Evolutionary conservation across 2,113 vertebrate species (phyloP).

Genomic region (Cnemophilus loriae): DNA sequence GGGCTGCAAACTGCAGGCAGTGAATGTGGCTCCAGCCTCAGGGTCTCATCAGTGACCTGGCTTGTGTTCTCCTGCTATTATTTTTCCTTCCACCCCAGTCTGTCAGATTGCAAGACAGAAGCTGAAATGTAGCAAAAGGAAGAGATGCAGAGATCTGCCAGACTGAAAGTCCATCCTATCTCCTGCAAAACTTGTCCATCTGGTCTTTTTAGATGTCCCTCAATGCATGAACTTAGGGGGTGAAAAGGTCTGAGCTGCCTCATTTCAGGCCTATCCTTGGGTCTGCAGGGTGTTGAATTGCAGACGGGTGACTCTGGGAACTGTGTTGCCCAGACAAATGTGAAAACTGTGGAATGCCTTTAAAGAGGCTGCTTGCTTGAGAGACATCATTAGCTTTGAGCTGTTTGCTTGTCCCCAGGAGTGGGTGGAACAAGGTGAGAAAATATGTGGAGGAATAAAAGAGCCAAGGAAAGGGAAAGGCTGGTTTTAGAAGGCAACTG

Average conservation of each 20-base stretch:
- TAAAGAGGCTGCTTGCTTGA: background rate
- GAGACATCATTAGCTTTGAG: background rate
- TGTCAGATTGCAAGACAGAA: background rate
- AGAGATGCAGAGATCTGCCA: background rate
- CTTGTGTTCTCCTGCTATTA: background rate
- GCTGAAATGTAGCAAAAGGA: background rate
- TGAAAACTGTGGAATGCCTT: background rate
- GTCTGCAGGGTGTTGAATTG: background rate
- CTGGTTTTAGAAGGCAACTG: background rate
- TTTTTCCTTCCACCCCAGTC: background rate
- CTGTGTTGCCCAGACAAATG: background rate
- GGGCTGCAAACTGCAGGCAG: background rate
- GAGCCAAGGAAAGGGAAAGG: background rate
- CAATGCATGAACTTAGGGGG: background rate
- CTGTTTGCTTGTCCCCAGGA: background rate
- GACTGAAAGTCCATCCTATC: background rate
- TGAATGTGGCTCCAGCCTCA: background rate
- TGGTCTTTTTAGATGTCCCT: background rate
- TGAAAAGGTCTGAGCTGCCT: background rate
- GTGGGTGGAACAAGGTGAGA: slow-evolving; percentile 34
- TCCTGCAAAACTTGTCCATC: background rate
- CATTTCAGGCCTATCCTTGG: background rate
- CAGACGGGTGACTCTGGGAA: background rate
- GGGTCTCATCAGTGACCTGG: background rate
- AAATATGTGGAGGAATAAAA: slow-evolving; percentile 43